Conservation (phyloP, 2,797 vertebrate species). For the Mus caroli region DNA sequence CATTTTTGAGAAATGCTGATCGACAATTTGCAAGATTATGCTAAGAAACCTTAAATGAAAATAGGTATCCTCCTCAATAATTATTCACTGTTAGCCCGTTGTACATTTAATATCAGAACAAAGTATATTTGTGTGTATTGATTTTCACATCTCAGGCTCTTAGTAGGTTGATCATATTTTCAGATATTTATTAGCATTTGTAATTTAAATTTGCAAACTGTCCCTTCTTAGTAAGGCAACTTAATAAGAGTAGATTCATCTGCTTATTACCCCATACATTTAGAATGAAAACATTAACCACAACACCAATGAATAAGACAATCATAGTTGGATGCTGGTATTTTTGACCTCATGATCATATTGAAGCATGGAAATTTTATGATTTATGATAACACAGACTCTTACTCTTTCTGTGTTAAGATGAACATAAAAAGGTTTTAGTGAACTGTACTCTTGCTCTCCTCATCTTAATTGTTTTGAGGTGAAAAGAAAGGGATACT, state of each 20-base stretch:
- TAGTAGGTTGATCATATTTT: neutral
- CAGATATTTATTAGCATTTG: neutral
- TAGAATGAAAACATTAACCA: conserved; percentile 1
- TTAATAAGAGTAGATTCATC: neutral
- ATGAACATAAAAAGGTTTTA: neutral
- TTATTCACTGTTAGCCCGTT: neutral
- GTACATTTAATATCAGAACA: neutral
- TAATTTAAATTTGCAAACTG: neutral
- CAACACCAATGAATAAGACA: neutral
- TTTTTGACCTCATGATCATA: neutral
- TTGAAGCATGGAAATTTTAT: neutral
- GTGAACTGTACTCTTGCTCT: too few relatives aligned
- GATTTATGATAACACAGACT: neutral
- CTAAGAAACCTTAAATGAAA: neutral
- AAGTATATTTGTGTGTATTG: neutral
- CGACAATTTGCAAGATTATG: neutral
- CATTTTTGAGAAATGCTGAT: neutral
- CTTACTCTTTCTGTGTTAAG: neutral
- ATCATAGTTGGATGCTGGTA: neutral
- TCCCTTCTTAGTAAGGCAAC: neutral
- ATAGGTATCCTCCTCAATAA: neutral
- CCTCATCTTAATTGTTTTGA: neutral
- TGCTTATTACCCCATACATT: neutral
- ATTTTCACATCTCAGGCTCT: neutral
- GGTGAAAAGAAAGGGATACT: neutral